These are phyloP conservation scores for Nasonovia ribisnigri DNA, from an alignment of 2,888 invertebrate species.

Conservation along the genomic window DNA sequence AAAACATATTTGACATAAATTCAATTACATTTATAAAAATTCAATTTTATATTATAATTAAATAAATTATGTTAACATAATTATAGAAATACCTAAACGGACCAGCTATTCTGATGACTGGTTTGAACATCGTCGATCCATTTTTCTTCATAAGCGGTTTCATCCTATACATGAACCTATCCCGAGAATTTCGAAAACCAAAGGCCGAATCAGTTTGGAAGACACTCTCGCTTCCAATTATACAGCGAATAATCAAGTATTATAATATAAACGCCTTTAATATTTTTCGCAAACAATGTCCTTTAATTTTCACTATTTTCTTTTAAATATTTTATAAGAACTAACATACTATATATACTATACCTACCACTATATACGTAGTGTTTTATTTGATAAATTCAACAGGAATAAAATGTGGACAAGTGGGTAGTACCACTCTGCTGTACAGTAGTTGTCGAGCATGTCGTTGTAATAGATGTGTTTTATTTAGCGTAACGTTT, in stretches of 20 bases:
- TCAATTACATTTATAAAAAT: neutral
- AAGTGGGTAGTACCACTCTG: no score
- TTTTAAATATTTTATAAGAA: neutral
- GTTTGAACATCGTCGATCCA: neutral
- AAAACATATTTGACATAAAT: neutral
- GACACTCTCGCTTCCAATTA: neutral
- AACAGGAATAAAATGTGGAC: neutral
- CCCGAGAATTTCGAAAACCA: neutral
- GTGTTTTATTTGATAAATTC: no score
- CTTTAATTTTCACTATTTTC: neutral
- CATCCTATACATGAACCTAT: neutral
- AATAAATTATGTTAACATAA: neutral
- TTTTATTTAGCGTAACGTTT: no score
- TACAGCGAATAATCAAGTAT: neutral
- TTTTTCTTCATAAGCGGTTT: slow-evolving; percentile 12
- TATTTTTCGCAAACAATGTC: neutral
- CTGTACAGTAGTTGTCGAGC: no score
- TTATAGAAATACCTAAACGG: neutral
- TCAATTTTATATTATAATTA: neutral
- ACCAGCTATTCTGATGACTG: neutral
- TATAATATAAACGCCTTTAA: neutral
- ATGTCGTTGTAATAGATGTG: no score
- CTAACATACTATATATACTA: no score
- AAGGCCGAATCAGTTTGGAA: neutral
- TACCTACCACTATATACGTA: no score